These are phyloP conservation scores for Atta colombica DNA, from an alignment of 1,140 invertebrate genomes.

Conservation along the genomic window DNA sequence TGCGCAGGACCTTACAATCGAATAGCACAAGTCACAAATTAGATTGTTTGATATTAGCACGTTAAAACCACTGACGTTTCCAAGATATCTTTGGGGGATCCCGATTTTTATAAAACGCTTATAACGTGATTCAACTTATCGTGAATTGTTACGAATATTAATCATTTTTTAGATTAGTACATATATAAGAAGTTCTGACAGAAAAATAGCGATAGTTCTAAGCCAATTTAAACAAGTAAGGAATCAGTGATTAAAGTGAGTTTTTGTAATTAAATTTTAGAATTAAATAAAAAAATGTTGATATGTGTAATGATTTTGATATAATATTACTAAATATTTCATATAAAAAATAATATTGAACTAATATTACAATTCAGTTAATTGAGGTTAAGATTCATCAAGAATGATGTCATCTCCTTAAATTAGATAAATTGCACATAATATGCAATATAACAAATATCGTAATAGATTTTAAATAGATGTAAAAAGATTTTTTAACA, in stretches of 20 bases:
- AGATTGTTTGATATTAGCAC: not conserved
- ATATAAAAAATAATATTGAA: not conserved
- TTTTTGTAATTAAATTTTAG: too few relatives aligned
- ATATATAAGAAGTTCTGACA: too few relatives aligned
- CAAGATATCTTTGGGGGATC: not conserved
- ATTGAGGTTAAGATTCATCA: conserved; percentile 1
- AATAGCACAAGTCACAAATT: not conserved
- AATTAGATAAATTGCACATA: not conserved
- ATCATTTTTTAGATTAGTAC: not conserved
- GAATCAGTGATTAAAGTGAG: not conserved
- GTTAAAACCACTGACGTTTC: not conserved
- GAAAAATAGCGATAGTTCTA: too few relatives aligned
- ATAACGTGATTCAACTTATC: not conserved
- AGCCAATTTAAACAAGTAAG: too few relatives aligned
- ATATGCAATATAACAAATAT: not conserved
- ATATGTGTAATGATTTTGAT: not conserved
- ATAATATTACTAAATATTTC: conserved; percentile 1
- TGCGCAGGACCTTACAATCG: not conserved
- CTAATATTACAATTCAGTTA: not conserved
- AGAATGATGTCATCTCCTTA: conserved; percentile 15
- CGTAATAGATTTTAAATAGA: not conserved
- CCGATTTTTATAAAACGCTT: not conserved
- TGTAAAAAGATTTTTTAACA: not conserved
- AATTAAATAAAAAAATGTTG: not conserved
- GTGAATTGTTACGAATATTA: not conserved